phyloP scores from a whole-genome alignment of 2,888 invertebrate genomes.

The Ditylenchus weischeri region DNA sequence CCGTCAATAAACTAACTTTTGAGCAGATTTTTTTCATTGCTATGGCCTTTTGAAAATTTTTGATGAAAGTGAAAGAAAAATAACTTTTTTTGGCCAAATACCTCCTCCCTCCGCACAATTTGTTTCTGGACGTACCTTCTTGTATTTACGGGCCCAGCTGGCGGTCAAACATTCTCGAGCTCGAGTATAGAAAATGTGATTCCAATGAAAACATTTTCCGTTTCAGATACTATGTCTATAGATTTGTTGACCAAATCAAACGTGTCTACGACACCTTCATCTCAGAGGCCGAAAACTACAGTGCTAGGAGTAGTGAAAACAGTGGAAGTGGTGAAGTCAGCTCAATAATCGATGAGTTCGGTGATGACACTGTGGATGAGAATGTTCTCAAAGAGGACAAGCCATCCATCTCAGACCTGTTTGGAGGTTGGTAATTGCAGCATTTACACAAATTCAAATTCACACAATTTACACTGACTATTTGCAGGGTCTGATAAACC shows the following conservation, averaged over 20 bases:
- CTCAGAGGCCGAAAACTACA: neutral
- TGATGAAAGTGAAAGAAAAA: too few species aligned
- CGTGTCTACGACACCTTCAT: neutral
- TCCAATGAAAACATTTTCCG: too few species aligned
- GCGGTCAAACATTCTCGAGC: too few species aligned
- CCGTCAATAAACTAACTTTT: too few species aligned
- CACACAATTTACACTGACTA: neutral
- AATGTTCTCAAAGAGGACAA: slow-evolving; percentile 12
- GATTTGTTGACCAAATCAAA: slow-evolving; percentile 14
- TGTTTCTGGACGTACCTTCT: too few species aligned
- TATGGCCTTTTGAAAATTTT: too few species aligned
- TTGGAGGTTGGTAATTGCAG: slow-evolving; percentile 14
- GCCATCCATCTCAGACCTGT: slow-evolving; percentile 3
- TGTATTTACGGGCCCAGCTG: too few species aligned
- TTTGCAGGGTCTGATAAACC: slow-evolving; percentile 58
- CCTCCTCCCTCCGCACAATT: too few species aligned
- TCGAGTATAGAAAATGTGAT: too few species aligned
- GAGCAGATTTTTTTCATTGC: too few species aligned
- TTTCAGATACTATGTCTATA: slow-evolving; percentile 2
- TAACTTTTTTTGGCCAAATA: too few species aligned
- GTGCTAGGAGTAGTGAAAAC: too few species aligned
- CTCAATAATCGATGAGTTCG: slow-evolving; percentile 1
- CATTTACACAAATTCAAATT: neutral
- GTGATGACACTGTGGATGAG: slow-evolving; percentile 14
- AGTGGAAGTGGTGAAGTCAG: neutral